Evolutionary conservation across 92 coral and sea anemone genomes (phyloP), one percentile per base, ranked within the genome.

Genomic region (Epizoanthus ramosus): DNA sequence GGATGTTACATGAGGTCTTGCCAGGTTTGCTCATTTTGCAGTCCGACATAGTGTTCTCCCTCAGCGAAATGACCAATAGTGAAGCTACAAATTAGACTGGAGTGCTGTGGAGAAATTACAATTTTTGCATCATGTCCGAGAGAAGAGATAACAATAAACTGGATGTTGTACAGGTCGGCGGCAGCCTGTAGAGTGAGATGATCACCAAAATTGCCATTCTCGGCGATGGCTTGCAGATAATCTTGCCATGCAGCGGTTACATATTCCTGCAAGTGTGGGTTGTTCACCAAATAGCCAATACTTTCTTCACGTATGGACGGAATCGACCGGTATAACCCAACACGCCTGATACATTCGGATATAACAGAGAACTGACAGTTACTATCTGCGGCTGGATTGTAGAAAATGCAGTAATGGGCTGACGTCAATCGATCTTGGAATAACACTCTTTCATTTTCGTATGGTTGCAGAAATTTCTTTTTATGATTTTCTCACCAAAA

Each of bases 341-440:
- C 57, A 12, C 50, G 31, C 1, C 21, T 21, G 4, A 80, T 35
- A 35, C 69, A 25, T 5, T 80, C 17, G 68, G 64, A 80, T 12
- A 80, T 25, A 45, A 73, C 85, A 5, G 85, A 65, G 66, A 80
- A 80, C 43, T 80, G 85, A 52, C 85, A 80, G 41, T 80, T 80
- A 31, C 75, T 75, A 53, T 80, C 71, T 58, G 56, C 69, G 19
- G 85, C 75, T 22, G 85, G 66, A 67, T 68, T 66, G 25, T 3
- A 80, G 52, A 75, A 37, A 67, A 50, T 80, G 39, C 39, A 3
- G 37, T 43, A 80, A 80, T 80, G 75, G 10, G 85, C 73, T 23
- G 85, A 45, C n/a, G 47, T 31, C 28, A 71, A n/a, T 2, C 85
- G 85, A 67, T 80, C 66, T 65, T 80, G 73, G 23, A 80, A 66